Base-by-base conservation (phyloP, 2,888 invertebrate genomes). In the Agriopis marginaria region DNA sequence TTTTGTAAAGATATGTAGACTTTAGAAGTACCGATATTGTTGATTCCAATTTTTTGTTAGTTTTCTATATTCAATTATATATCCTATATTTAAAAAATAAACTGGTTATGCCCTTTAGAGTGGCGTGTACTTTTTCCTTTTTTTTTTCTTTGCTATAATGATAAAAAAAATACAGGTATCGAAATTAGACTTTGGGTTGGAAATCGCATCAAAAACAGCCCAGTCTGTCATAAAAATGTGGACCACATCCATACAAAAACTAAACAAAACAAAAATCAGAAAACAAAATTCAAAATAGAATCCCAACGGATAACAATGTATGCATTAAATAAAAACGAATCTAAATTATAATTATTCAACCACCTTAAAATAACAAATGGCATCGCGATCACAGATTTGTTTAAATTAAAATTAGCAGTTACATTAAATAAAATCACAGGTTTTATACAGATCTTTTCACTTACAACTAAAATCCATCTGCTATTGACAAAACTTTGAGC, bases 381-480 rank as follows among this genome's bases (percentile, higher is more conserved):
- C 91, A 89, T 90, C 86, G 82, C 73, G 88, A 93, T 93, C 92
- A 93, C 93, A 90, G 92, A 88, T 83, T 79, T 79, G 82, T 84
- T 68, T 65, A 75, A 82, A 84, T 82, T 85, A 82, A 79, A 84
- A 84, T 66, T 73, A 86, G 85, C 82, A 86, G 88, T 89, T 23
- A 60, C 12, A 89, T 85, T 87, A 86, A 89, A 86, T 82, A 84
- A 86, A 93, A 93, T 93, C 92, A 93, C 93, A 93, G 92, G 87
- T 85, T 72, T 61, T 7, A 10, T 81, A 87, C 83, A 87, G 86
- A 87, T 87, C 85, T 54, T 49, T 63, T 78, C 82, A 77, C 92
- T 90, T 92, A 92, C 82, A 88, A 84, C 87, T 93, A 92, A 80
- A 74, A 45, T 14, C 23, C 44, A 5, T 14, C 32, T 23, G 50